A percentile compares a stretch with the other conserved stretches of the same genome.
Evolutionary conservation across 2,113 vertebrate species (phyloP).

Genomic region (Platanista minor): DNA sequence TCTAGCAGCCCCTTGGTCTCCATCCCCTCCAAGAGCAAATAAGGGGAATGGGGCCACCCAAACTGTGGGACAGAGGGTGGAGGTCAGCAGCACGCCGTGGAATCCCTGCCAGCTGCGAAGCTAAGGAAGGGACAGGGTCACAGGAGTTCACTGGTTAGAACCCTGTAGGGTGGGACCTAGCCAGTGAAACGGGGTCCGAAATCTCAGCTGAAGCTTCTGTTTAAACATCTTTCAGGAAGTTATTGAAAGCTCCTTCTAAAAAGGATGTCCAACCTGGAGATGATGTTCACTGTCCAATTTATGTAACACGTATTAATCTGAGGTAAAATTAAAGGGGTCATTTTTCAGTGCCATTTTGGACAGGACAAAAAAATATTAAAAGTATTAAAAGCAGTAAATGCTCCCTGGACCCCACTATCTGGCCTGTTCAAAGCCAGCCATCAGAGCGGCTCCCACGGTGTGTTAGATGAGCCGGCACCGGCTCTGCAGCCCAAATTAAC

Average conservation of each 20-base stretch:
- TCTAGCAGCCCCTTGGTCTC: not conserved
- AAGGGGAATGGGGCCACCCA: not conserved
- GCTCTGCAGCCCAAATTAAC: not conserved
- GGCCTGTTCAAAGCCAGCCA: not conserved
- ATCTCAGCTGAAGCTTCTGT: not conserved
- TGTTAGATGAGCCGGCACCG: rapidly evolving
- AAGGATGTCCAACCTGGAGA: not conserved
- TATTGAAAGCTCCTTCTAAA: not conserved
- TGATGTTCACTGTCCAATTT: not conserved
- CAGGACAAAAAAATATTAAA: not conserved
- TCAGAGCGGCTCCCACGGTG: rapidly evolving
- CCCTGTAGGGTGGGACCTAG: not conserved
- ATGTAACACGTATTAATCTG: not conserved
- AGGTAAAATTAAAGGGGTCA: not conserved
- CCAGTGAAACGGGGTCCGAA: not conserved
- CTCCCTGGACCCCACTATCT: not conserved
- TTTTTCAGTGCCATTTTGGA: not conserved
- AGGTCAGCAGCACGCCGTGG: rapidly evolving
- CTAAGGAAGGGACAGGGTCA: not conserved
- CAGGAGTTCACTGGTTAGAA: not conserved
- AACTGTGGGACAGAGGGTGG: not conserved
- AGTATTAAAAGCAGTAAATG: not conserved
- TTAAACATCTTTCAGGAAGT: not conserved
- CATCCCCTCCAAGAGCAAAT: not conserved
- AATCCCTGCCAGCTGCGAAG: not conserved